These are phyloP conservation scores for Lasiurus cinereus DNA, from an alignment of 2,113 vertebrate species.

Conservation along the genomic window DNA sequence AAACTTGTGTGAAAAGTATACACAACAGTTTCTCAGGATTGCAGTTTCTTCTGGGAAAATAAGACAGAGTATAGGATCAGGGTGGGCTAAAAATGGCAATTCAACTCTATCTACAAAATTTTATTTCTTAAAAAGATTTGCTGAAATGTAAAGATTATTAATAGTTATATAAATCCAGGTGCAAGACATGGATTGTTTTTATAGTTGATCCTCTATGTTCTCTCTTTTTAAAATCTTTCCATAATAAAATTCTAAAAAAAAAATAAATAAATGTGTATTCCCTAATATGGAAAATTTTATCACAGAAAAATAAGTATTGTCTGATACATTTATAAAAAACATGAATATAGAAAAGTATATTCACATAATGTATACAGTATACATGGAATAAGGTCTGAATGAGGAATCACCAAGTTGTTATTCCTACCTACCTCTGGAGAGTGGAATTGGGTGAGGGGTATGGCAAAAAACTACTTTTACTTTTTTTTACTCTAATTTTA, in stretches of 20 bases:
- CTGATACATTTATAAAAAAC: not conserved
- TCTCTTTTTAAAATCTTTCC: not conserved
- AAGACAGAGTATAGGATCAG: not conserved
- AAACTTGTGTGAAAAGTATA: not conserved
- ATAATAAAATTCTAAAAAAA: not conserved
- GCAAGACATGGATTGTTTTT: not conserved
- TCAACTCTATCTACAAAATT: not conserved
- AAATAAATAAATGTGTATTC: not conserved
- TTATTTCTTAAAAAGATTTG: conserved; percentile 28
- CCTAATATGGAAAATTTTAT: not conserved
- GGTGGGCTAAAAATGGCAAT: not conserved
- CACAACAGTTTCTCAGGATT: not conserved
- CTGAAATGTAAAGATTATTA: not conserved
- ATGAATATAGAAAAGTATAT: not conserved
- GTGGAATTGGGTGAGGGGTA: not conserved
- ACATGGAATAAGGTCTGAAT: not conserved
- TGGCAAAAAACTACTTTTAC: not conserved
- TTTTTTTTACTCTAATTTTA: not conserved
- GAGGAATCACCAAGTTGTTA: not conserved
- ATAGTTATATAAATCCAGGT: not conserved
- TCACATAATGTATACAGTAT: not conserved
- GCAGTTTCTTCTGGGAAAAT: conserved; percentile 6
- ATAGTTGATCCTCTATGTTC: not conserved
- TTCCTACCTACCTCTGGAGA: not conserved
- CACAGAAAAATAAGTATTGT: not conserved